Base-by-base conservation (phyloP, 2,888 invertebrate species). In the Boloria selene region DNA sequence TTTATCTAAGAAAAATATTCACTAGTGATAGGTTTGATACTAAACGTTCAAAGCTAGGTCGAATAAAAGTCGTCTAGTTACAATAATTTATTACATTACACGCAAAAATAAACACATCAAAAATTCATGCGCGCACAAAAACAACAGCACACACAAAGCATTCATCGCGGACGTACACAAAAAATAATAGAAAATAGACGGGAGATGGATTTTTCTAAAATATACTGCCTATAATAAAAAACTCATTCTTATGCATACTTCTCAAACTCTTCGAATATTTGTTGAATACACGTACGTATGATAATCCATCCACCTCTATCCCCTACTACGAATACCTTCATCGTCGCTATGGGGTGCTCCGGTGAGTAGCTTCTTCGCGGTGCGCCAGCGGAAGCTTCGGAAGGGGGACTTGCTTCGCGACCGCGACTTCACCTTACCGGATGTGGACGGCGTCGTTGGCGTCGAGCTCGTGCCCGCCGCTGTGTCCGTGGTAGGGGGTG, bases 331-430 rank as follows among this genome's bases (percentile, higher is more conserved):
- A 82, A 93, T 95, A 90, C 95, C 95, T 93, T 96, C 96, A 86
- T 97, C 97, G 82, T 97, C 97, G 86, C 96, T 96, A 82, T 94
- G 95, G 75, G 95, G 95, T 62, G 95, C 93, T 75, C 95, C 95
- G 72, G 94, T 94, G 80, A 94, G 90, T 72, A 93, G 92, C 77
- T 93, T 94, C 87, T 95, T 93, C 74, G 95, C 95, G 86, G 96
- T 96, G 93, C 96, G 96, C 97, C 97, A 97, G 74, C 97, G 94
- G 94, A 97, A 97, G 93, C 97, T 97, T 85, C 97, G 94, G 95
- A 98, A 98, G 72, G 98, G 98, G 80, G 97, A 97, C 93, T 97
- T 97, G 93, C 97, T 97, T 81, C 98, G 95, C 78, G 97, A 97
- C 77, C 97, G 95, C 85, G 96, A 95, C 94, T 96, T 96, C 93